These are phyloP conservation scores for Osmoderma eremita DNA, from an alignment of 2,888 invertebrate genomes.

Conservation along the genomic window DNA sequence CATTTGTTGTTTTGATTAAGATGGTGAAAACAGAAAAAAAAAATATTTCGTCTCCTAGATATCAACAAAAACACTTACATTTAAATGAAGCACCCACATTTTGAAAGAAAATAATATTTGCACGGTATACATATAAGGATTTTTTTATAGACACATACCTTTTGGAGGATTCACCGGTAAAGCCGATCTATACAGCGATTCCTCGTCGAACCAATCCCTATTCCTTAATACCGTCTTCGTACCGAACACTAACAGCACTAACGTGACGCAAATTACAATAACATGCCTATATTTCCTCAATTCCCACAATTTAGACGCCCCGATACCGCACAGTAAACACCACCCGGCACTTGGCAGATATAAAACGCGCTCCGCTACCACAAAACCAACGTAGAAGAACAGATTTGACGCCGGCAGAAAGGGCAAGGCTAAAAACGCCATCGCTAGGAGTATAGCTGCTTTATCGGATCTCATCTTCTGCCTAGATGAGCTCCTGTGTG, in stretches of 20 bases:
- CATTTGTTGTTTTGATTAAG: no score
- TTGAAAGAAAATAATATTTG: no score
- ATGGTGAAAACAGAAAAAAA: no score
- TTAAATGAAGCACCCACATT: no score
- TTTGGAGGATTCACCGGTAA: conserved; percentile 96
- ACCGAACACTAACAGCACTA: conserved; percentile 76
- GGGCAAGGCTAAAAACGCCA: conserved; percentile 86
- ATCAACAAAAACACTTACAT: no score
- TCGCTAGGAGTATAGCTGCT: conserved; percentile 67
- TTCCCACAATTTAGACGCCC: conserved; percentile 70
- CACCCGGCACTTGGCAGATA: conserved; percentile 97
- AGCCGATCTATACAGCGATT: conserved; percentile 91
- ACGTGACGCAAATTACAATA: conserved; percentile 65
- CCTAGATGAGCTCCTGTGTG: conserved; percentile 38
- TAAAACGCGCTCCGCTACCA: conserved; percentile 94
- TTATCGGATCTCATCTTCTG: conserved; percentile 44
- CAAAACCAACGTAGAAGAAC: conserved; percentile 98
- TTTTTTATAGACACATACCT: conserved; percentile 77
- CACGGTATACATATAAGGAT: no score
- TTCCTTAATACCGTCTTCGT: conserved; percentile 84
- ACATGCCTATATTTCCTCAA: conserved; percentile 60
- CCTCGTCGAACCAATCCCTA: conserved; percentile 92
- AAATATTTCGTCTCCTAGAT: no score
- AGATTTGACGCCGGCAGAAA: conserved; percentile 96
- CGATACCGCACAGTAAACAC: conserved; percentile 86